A percentile compares a stretch with the other conserved stretches of the same genome.
Conservation (phyloP, 2,113 vertebrate species). For the Podocnemis expansa region DNA sequence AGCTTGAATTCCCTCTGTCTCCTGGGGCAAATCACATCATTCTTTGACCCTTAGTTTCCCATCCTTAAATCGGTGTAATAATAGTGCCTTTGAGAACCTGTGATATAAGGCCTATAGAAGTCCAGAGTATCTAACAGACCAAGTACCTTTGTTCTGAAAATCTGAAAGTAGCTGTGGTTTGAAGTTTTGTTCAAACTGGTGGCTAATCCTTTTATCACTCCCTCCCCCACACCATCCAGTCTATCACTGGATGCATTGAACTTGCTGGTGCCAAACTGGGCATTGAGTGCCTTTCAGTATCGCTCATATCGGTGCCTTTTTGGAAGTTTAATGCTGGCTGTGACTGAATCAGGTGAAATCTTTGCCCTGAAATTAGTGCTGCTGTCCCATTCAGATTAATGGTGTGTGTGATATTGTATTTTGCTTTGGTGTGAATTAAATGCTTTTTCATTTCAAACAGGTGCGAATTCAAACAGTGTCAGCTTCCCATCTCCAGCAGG, state of each 20-base stretch:
- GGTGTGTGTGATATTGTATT: background rate
- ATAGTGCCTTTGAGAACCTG: background rate
- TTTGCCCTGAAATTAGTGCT: background rate
- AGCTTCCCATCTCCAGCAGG: conserved; percentile 92
- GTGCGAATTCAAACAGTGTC: conserved; percentile 95
- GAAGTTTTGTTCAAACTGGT: background rate
- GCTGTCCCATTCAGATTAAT: background rate
- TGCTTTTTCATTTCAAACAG: conserved; percentile 65
- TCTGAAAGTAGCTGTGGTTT: background rate
- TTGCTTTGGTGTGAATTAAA: background rate
- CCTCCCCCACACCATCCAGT: accelerated
- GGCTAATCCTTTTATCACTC: background rate
- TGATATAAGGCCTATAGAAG: background rate
- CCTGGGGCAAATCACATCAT: background rate
- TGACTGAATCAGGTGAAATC: background rate
- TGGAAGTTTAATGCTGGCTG: background rate
- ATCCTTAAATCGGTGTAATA: background rate
- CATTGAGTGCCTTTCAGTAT: background rate
- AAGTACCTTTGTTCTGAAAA: background rate
- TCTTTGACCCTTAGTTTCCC: background rate
- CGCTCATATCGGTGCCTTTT: background rate
- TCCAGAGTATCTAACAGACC: background rate
- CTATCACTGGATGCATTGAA: background rate
- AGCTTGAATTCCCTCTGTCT: background rate
- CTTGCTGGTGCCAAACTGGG: background rate